Evolutionary conservation across 2,113 vertebrate genomes (phyloP).

Genomic region (Crotalus viridis): DNA sequence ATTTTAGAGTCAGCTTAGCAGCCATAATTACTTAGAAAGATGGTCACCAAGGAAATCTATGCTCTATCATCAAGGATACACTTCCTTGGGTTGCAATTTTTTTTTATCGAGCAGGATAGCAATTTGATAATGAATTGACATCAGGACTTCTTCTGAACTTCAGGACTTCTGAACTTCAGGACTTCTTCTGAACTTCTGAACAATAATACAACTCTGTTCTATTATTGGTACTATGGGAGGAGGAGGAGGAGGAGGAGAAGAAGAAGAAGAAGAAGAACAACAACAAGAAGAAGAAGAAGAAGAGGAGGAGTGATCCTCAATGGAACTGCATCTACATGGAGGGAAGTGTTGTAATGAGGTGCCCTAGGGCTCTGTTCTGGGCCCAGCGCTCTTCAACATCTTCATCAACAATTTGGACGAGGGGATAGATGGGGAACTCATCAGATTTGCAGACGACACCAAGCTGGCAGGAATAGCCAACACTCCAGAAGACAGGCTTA

Average conservation of each 20-base stretch:
- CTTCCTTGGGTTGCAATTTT: not conserved
- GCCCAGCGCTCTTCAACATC: too few species aligned
- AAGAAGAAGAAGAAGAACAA: not conserved
- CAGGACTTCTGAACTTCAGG: not conserved
- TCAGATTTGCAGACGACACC: too few species aligned
- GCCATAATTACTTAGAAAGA: constrained; percentile 49
- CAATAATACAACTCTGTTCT: not conserved
- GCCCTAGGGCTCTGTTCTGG: too few species aligned
- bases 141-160: accelerated
- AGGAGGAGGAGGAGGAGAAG: too few species aligned
- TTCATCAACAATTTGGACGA: too few species aligned
- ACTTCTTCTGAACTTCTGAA: accelerated
- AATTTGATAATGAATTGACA: not conserved
- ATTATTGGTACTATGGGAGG: not conserved
- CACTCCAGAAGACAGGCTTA: too few species aligned
- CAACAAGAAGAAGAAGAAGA: not conserved
- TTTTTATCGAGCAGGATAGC: constrained; percentile 27
- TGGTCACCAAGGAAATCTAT: not conserved
- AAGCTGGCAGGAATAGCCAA: too few species aligned
- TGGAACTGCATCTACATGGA: too few species aligned
- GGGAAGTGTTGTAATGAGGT: too few species aligned
- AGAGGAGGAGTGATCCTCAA: too few species aligned
- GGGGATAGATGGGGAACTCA: too few species aligned
- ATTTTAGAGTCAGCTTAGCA: constrained; percentile 63
- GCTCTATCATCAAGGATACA: constrained; percentile 12